A percentile compares a stretch with the other conserved stretches of the same genome.
Evolutionary conservation across 2,113 vertebrate genomes (phyloP).

Genomic region (Pardalotus punctatus): DNA sequence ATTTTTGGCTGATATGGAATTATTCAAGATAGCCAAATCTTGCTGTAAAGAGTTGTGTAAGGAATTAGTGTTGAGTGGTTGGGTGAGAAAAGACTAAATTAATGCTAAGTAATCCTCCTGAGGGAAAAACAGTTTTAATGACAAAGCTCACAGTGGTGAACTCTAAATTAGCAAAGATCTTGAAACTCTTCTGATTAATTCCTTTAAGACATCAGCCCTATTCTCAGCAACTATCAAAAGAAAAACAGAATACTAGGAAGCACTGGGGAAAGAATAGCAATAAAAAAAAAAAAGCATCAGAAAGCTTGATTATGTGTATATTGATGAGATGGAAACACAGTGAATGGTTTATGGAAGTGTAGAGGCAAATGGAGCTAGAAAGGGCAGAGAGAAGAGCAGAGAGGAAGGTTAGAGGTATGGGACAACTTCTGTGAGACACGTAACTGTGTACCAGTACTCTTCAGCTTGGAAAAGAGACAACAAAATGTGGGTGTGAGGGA

Average conservation of each 20-base stretch:
- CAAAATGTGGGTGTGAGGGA: background rate
- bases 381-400: background rate
- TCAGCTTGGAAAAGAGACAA: constrained; percentile 14
- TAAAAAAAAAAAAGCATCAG: background rate
- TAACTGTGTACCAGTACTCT: background rate
- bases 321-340: background rate
- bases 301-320: background rate
- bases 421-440: background rate
- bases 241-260: background rate
- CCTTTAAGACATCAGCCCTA: background rate
- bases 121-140: background rate
- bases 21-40: background rate
- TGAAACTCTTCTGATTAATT: background rate
- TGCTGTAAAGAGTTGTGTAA: background rate
- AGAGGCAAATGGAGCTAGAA: background rate
- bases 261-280: background rate
- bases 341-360: background rate
- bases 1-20: background rate
- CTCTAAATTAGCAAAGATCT: background rate
- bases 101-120: background rate
- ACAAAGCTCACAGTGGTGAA: background rate
- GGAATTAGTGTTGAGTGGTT: background rate
- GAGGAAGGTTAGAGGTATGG: background rate
- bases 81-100: background rate
- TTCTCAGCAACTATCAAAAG: background rate